A percentile compares a stretch with the other conserved stretches of the same genome.
Evolutionary conservation across 2,797 vertebrate species (phyloP).

Genomic region (Momotus momota): DNA sequence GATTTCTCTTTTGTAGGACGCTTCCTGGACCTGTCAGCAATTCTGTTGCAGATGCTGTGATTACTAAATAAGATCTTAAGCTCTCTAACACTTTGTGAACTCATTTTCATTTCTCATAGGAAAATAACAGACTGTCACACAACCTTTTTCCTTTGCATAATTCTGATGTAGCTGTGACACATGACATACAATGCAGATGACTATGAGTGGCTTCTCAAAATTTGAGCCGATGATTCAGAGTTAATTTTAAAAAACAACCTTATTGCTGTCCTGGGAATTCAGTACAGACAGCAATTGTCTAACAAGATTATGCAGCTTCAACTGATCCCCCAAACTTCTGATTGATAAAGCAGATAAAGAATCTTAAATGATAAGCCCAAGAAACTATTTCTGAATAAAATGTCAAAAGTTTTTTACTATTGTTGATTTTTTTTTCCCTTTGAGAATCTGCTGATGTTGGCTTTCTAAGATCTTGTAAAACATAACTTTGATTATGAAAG

Average conservation of each 20-base stretch:
- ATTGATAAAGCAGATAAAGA: background rate
- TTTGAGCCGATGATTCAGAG: slow-evolving; percentile 62
- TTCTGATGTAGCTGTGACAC: slow-evolving; percentile 60
- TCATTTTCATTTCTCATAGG: slow-evolving; percentile 57
- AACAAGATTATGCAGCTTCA: slow-evolving; percentile 3
- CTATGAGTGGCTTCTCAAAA: slow-evolving; percentile 44
- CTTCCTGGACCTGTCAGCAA: background rate
- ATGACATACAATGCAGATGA: slow-evolving; percentile 55
- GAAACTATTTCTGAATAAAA: background rate
- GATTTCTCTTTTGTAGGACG: background rate
- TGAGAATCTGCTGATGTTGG: background rate
- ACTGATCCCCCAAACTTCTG: background rate
- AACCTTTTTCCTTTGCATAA: slow-evolving; percentile 52
- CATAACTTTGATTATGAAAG: background rate
- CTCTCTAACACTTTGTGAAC: slow-evolving; percentile 37
- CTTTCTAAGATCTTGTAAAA: background rate
- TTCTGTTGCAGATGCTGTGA: background rate
- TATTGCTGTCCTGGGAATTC: background rate
- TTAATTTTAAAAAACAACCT: slow-evolving; percentile 22
- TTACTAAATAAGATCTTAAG: slow-evolving; percentile 43
- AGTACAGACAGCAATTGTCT: background rate
- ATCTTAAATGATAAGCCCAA: background rate
- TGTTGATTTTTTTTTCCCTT: background rate
- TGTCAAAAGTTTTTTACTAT: background rate
- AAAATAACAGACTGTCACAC: slow-evolving; percentile 71